These are phyloP conservation scores for Cremastinae sp. DNA, from an alignment of 2,888 invertebrate species.

Conservation along the genomic window DNA sequence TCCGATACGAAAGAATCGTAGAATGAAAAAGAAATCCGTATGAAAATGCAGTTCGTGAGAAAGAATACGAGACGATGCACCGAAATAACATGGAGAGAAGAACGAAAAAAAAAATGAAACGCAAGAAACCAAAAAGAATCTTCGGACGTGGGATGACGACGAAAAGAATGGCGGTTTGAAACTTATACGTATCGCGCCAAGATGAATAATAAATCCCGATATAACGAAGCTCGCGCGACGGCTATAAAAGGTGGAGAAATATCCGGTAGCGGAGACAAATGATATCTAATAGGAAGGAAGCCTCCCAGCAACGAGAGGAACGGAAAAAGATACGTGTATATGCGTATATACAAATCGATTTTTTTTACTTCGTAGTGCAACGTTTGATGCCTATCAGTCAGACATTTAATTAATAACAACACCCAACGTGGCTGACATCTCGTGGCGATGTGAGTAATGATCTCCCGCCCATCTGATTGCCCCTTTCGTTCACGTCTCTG, in stretches of 20 bases:
- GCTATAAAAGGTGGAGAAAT: constrained; percentile 66
- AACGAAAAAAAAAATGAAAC: constrained; percentile 2
- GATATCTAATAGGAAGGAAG: constrained; percentile 77
- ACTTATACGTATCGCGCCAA: constrained; percentile 34
- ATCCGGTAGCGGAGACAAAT: constrained; percentile 77
- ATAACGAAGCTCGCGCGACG: constrained; percentile 60
- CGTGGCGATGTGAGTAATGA: constrained; percentile 76
- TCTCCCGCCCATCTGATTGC: constrained; percentile 76
- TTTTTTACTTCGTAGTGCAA: constrained; percentile 56
- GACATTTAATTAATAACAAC: constrained; percentile 79
- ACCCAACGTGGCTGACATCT: constrained; percentile 75
- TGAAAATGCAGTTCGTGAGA: constrained; percentile 1
- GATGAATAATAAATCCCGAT: constrained; percentile 63
- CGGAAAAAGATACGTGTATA: constrained; percentile 1
- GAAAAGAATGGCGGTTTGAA: constrained; percentile 57
- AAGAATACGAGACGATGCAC: neutral
- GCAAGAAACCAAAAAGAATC: constrained; percentile 32
- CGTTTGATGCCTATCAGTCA: constrained; percentile 76
- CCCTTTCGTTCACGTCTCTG: constrained; percentile 66
- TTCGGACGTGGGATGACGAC: constrained; percentile 60
- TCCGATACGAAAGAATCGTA: neutral
- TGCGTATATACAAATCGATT: neutral
- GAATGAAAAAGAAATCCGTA: neutral
- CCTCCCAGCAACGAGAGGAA: constrained; percentile 57
- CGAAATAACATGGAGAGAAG: constrained; percentile 2